These are phyloP conservation scores for Trissolcus japonicus DNA, from an alignment of 2,888 invertebrate species.

Conservation along the genomic window DNA sequence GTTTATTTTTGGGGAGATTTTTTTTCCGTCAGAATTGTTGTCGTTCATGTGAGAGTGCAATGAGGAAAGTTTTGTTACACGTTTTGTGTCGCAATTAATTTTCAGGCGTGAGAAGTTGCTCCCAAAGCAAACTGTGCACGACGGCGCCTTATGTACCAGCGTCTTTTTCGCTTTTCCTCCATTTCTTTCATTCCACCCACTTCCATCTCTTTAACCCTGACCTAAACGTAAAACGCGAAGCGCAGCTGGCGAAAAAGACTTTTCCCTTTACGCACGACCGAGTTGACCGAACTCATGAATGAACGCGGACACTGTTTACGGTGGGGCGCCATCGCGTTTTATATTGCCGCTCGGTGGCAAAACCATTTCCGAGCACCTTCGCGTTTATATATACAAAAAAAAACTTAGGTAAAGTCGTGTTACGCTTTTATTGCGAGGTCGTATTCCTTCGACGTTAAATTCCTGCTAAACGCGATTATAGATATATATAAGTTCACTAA, in stretches of 20 bases:
- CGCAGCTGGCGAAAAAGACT: slow-evolving; percentile 69
- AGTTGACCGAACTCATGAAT: slow-evolving; percentile 71
- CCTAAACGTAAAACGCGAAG: slow-evolving; percentile 68
- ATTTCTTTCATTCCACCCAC: slow-evolving; percentile 51
- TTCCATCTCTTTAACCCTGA: slow-evolving; percentile 71
- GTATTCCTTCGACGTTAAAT: slow-evolving; percentile 15
- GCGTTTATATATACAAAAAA: slow-evolving; percentile 35
- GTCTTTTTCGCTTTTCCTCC: slow-evolving; percentile 39
- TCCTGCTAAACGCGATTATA: slow-evolving; percentile 12
- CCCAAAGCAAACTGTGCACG: slow-evolving; percentile 44
- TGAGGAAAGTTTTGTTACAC: slow-evolving; percentile 34
- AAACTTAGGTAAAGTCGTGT: slow-evolving; percentile 51
- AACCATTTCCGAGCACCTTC: slow-evolving; percentile 46
- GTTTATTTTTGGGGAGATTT: no score
- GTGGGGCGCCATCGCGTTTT: slow-evolving; percentile 61
- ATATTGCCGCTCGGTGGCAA: slow-evolving; percentile 50
- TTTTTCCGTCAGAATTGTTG: no score
- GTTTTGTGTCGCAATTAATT: slow-evolving; percentile 54
- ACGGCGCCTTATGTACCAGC: slow-evolving; percentile 40
- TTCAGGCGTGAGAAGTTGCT: slow-evolving; percentile 34
- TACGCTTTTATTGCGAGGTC: slow-evolving; percentile 47
- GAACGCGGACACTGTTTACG: slow-evolving; percentile 69
- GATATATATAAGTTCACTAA: slow-evolving; percentile 10
- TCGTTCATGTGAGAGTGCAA: neutral
- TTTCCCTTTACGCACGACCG: slow-evolving; percentile 70